Base-by-base conservation (phyloP, 2,113 vertebrate genomes). In the Pogona vitticeps region DNA sequence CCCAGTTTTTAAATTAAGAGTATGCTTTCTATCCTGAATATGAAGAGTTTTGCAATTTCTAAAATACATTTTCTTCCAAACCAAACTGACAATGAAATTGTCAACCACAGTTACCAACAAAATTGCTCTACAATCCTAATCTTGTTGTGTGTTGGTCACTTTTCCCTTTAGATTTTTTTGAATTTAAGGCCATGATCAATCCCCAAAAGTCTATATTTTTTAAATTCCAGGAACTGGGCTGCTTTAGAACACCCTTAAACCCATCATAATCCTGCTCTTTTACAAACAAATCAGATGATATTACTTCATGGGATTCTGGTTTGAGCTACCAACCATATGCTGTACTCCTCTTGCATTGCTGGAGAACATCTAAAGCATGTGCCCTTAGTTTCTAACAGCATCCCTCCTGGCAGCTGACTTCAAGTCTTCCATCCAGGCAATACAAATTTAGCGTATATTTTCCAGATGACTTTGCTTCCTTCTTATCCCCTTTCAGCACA, bases 361-460 rank as follows among this genome's bases (percentile, higher is more conserved):
- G 28, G 65, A 80, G 6, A 63, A 61, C 13, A 1, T 59, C 36
- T 86, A 20, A 61, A 80, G 67, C 12, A 14, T 65, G 31, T 86
- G 85, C 89, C 90, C 91, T 72, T 79, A 70, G 80, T 90, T 91
- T 91, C 89, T 88, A 90, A 86, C 82, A 91, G 36, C 59, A 93
- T 79, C 6, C 90, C 83, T 86, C 71, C 31, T 87, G 81, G 80
- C 81, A 86, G 88, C 85, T 81, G 90, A 86, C 91, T 91, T 93
- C 93, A 92, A 94, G 86, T 86, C 93, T 84, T 92, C 92, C 86
- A 89, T 80, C 87, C 77, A 90, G 89, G 87, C 88, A 90, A 90
- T 87, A 94, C 88, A 92, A 94, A 92, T 93, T 92, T 93, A 91
- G 83, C 83, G 86, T 81, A 23, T 83, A 80, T 93, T 93, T 95